Evolutionary conservation across 1,140 invertebrate species (phyloP), one percentile per base, ranked within the genome.

Genomic region (Leptestheria dahalacensis): DNA sequence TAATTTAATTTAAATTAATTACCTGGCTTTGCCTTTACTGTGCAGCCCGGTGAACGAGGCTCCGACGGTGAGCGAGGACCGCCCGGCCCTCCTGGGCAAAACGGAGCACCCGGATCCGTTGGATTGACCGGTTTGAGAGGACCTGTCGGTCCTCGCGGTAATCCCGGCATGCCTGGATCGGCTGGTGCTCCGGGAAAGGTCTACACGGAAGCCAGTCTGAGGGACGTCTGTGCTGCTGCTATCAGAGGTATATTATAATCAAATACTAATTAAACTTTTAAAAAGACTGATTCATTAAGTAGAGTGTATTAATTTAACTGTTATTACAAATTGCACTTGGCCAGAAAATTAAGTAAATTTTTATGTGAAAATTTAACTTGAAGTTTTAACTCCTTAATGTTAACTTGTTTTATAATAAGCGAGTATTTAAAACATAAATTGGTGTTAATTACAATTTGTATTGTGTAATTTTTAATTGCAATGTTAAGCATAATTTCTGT

Each of bases 181-280:
- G 52, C 67, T 25, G 69, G 69, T 48, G 55, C 62, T 20, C 71
- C 76, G 75, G 76, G 76, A 21, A 66, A 70, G 59, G 71, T 68
- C 60, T 73, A 74, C 48, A 70, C 65, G 10, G 78, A 79, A 60
- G 68, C 71, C n/a, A 76, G 78, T 66, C 68, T 79, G 57, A 66
- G 74, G 61, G 76, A 78, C 63, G 76, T 79, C 61, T 79, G 77
- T 64, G 65, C 72, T 18, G 71, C 67, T 23, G 75, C 79, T 15
- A 61, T 79, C 12, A 70, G 76, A 75, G 78, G 78, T 79, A 67
- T 65, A 59, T 51, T 41, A 15, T 48, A n/a, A n/a, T n/a, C 28
- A 23, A 20, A 4, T 48, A 10, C 26, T 47, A 46, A 25, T 48
- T n/a, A n/a, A 46, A 48, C 12, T 21, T 26, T 64, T 62, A 49